phyloP scores from a whole-genome alignment of 2,797 vertebrate species.

The Micromesistius poutassou region DNA sequence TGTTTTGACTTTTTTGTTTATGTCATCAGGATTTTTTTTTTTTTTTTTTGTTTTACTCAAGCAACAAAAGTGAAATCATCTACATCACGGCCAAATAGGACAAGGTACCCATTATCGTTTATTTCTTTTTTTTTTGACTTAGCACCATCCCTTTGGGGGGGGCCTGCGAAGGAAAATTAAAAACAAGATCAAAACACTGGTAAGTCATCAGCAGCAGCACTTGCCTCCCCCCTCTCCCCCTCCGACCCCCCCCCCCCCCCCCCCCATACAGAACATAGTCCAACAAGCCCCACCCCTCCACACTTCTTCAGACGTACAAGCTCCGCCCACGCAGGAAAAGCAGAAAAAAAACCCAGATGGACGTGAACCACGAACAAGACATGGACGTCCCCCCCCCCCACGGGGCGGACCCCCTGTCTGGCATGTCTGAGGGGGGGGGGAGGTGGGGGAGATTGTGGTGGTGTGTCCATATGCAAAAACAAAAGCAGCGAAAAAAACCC shows the following conservation, averaged over 20 bases:
- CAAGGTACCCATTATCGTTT: slow-evolving; percentile 54
- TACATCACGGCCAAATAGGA: slow-evolving; percentile 64
- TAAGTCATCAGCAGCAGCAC: slow-evolving; percentile 33
- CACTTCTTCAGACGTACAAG: slow-evolving; percentile 19
- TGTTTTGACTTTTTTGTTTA: slow-evolving; percentile 46
- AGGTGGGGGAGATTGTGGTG: too few relatives aligned
- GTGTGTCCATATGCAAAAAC: too few relatives aligned
- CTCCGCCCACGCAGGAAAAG: slow-evolving; percentile 13
- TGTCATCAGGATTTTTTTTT: slow-evolving; percentile 16
- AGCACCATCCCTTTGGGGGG: slow-evolving; percentile 38
- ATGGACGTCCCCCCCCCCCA: too few relatives aligned
- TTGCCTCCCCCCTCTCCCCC: slow-evolving; percentile 13
- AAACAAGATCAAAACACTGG: slow-evolving; percentile 47
- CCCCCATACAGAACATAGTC: background rate
- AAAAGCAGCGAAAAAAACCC: too few relatives aligned
- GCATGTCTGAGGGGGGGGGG: too few relatives aligned
- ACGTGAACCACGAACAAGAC: too few relatives aligned
- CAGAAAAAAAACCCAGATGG: too few relatives aligned
- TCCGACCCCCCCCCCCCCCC: too few relatives aligned
- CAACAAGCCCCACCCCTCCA: background rate
- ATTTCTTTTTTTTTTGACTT: background rate
- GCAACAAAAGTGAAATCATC: slow-evolving; percentile 58
- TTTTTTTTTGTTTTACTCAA: slow-evolving; percentile 44
- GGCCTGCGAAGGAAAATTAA: slow-evolving; percentile 36
- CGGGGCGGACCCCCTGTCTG: too few relatives aligned